Conservation (phyloP, 2,888 invertebrate genomes). For the Melanostoma mellinum region DNA sequence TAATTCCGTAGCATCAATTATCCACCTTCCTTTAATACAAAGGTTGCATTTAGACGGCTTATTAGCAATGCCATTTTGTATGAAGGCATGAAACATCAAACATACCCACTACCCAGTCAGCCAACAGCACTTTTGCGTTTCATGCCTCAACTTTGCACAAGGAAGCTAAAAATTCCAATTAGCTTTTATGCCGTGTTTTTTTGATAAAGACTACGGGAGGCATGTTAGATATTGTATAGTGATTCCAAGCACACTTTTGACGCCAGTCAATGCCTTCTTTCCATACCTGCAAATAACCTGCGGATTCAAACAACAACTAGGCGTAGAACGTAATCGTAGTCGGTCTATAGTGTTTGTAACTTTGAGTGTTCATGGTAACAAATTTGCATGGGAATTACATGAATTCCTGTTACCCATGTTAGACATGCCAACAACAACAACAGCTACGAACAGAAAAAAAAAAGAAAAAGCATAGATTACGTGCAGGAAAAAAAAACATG, state of each 20-base stretch:
- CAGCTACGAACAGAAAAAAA: not conserved
- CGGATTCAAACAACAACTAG: not conserved
- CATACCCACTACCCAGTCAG: not conserved
- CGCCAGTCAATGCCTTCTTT: slow-evolving; percentile 37
- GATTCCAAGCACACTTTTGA: slow-evolving; percentile 29
- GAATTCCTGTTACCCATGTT: slow-evolving; percentile 27
- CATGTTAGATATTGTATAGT: slow-evolving; percentile 12
- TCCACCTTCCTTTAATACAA: slow-evolving; percentile 18
- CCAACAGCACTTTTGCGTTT: slow-evolving; percentile 34
- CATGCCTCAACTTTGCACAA: slow-evolving; percentile 23
- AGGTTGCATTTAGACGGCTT: slow-evolving; percentile 44
- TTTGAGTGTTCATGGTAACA: slow-evolving; percentile 38
- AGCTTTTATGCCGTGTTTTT: slow-evolving; percentile 34
- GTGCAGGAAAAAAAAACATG: slow-evolving; percentile 27
- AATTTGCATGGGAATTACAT: slow-evolving; percentile 35
- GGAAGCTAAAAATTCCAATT: slow-evolving; percentile 43
- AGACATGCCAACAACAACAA: slow-evolving; percentile 26
- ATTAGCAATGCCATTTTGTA: slow-evolving; percentile 38
- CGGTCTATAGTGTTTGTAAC: not conserved
- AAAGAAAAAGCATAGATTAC: slow-evolving; percentile 33
- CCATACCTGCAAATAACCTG: slow-evolving; percentile 4
- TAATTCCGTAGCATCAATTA: slow-evolving; percentile 62
- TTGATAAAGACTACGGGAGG: slow-evolving; percentile 20
- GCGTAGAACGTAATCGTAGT: not conserved
- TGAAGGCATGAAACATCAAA: slow-evolving; percentile 28